Conservation (phyloP, 2,797 vertebrate genomes). For the Falco peregrinus region DNA sequence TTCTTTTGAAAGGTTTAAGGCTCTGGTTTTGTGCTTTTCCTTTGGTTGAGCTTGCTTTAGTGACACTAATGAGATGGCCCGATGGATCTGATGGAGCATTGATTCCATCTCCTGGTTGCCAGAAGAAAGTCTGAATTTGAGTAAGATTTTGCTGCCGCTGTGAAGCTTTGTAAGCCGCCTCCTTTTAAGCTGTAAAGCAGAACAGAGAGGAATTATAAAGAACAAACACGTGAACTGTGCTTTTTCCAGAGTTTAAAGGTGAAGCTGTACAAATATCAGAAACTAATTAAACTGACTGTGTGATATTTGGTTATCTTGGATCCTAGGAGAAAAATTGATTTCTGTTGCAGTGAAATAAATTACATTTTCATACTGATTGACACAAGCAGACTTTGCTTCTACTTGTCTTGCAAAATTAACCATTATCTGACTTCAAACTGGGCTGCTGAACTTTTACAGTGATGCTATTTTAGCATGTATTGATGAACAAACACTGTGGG, state of each 20-base stretch:
- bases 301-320: not conserved
- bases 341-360: conserved; percentile 64
- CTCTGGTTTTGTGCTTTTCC: not conserved
- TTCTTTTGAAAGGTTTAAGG: not conserved
- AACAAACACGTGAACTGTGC: conserved; percentile 27
- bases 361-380: conserved; percentile 64
- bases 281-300: too few species aligned
- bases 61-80: not conserved
- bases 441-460: not conserved
- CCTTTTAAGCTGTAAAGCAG: not conserved
- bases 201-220: conserved; percentile 5
- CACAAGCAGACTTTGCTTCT: conserved; percentile 39
- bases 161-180: not conserved
- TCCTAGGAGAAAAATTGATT: conserved; percentile 54
- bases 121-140: not conserved
- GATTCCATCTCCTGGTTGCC: not conserved
- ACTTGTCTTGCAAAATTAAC: conserved; percentile 38
- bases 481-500: not conserved
- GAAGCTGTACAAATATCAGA: conserved; percentile 54
- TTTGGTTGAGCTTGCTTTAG: not conserved
- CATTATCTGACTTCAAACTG: not conserved
- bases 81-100: not conserved
- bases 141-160: not conserved
- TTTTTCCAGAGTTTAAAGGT: conserved; percentile 59
- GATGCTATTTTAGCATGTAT: not conserved